Conservation (phyloP, 2,113 vertebrate species). For the Ceyx melanurus region DNA sequence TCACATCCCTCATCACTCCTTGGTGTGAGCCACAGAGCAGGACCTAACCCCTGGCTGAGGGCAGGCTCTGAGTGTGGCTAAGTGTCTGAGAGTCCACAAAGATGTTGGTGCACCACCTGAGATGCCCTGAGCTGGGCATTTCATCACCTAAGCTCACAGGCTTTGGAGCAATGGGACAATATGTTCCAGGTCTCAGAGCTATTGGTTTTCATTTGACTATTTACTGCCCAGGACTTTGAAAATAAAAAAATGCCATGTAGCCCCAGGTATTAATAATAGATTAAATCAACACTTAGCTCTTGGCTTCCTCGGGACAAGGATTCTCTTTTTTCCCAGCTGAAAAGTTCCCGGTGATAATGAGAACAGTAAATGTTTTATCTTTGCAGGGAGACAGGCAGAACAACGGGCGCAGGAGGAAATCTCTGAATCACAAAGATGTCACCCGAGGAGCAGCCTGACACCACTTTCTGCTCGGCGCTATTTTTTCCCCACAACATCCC, state of each 20-base stretch:
- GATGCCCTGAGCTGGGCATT: neutral
- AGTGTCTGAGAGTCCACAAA: neutral
- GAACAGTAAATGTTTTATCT: neutral
- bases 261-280: neutral
- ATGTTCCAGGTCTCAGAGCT: neutral
- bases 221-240: neutral
- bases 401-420: neutral
- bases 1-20: fast-evolving
- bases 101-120: fast-evolving
- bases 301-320: neutral
- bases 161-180: neutral
- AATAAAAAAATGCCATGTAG: neutral
- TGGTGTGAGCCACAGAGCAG: fast-evolving
- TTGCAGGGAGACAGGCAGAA: neutral
- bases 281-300: neutral
- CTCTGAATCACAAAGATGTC: neutral
- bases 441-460: neutral
- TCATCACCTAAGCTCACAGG: neutral
- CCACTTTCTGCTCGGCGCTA: fast-evolving
- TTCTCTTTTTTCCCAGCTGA: neutral
- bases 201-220: neutral
- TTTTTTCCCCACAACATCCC: neutral
- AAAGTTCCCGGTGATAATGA: neutral
- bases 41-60: neutral
- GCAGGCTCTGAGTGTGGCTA: neutral